Evolutionary conservation across 2,888 invertebrate species (phyloP), one percentile per base, ranked within the genome.

Genomic region (Craniophora ligustri): DNA sequence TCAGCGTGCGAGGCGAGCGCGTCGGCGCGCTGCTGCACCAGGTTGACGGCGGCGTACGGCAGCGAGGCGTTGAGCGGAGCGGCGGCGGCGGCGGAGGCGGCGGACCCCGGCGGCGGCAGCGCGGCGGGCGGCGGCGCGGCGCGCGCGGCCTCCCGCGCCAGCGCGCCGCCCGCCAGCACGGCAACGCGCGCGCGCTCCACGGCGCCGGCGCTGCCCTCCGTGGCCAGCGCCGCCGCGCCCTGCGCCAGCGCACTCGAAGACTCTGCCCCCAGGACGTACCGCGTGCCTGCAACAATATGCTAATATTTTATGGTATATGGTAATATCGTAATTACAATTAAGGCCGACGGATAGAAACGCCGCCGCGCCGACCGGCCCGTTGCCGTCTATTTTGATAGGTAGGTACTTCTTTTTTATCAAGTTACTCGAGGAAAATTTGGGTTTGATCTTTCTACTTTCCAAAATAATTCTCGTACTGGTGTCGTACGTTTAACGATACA

Each of bases 1-100:
- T 96, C 96, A 3, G 96, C 95, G 86, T 96, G 96, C 55, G 96
- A 95, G 59, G 92, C 89, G 58, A 96, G 91, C 50, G 88, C 91
- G 86, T 96, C 96, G 53, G 90, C 94, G 16, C 87, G 78, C 88
- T 96, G 96, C 75, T 94, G 94, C 53, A 96, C 95, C 48, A 95
- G 91, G 89, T 96, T 96, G 51, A 95, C 94, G 63, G 96, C 95
- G 47, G 92, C 86, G 74, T 94, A 94, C 0, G 95, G 95, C 66
- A 62, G 55, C 31, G 82, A 57, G 8, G 75, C 70, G 57, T 67
- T 59, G 44, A 26, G 32, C 0, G 67, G 42, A 15, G 40, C n/a
- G n/a, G 72, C 64, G 54, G 47, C 10, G 19, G 41, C 53, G 15
- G 14, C 15, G 86, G 23, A 13, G 70, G 31, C 23, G 31, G 32